Evolutionary conservation across 2,797 vertebrate species (phyloP).

Genomic region (Sebastes melanostomus): DNA sequence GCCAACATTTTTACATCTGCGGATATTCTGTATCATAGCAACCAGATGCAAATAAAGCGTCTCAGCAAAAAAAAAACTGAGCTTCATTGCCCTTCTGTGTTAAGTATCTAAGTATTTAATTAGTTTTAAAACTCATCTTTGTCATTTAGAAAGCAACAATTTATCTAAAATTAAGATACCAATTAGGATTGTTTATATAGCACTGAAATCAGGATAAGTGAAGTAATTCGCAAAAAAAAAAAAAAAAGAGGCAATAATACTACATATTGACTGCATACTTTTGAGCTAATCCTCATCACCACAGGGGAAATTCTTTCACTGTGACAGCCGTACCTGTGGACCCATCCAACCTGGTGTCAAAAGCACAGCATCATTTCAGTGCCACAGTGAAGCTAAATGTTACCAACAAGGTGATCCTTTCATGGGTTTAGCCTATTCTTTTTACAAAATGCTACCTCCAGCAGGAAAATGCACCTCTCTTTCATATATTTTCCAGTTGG

Average conservation of each 20-base stretch:
- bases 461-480: not conserved
- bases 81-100: too few species aligned
- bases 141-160: not conserved
- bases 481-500: not conserved
- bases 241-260: not conserved
- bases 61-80: too few species aligned
- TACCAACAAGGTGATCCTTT: not conserved
- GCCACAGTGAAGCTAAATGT: not conserved
- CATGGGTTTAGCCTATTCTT: not conserved
- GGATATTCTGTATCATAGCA: too few species aligned
- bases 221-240: too few species aligned
- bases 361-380: not conserved
- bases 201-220: not conserved
- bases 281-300: not conserved
- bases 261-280: not conserved
- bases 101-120: too few species aligned
- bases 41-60: too few species aligned
- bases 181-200: not conserved
- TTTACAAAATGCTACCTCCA: not conserved
- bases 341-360: not conserved
- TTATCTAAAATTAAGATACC: not conserved
- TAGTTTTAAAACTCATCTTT: not conserved
- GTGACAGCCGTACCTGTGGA: not conserved
- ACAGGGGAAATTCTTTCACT: rapidly evolving
- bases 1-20: too few species aligned